Base-by-base conservation (phyloP, 1,140 invertebrate species). In the Berghia stephanieae region DNA sequence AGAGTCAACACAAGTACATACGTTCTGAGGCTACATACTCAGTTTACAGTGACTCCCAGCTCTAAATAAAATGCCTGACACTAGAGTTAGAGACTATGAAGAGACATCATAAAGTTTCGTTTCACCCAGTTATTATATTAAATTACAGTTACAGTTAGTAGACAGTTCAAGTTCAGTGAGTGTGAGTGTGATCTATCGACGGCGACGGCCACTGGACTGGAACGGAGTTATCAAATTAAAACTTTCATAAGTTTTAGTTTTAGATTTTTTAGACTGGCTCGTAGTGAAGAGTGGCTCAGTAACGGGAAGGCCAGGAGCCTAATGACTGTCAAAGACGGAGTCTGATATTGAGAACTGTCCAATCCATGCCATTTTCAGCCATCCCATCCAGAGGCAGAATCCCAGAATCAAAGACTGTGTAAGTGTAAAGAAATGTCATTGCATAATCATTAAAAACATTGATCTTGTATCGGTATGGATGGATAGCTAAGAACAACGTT, bases 241-340 rank as follows among this genome's bases (percentile, higher is more conserved):
- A 42, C 31, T 10, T 31, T 8, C 27, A 44, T 21, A 76, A 44
- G 27, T 18, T 16, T 57, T 21, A 66, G 5, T 31, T 34, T 13
- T 44, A 44, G 52, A 78, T 66, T 67, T 49, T 44, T 63, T 63
- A 38, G 36, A 68, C 60, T 74, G 27, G 31, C 18, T 49, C 40
- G 52, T 34, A n/a, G 6, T 10, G 60, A 69, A 31, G 67, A 68
- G 67, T 46, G 52, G 42, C 55, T 31, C 49, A 68, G 34, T 71
- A 70, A 68, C 68, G 63, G 44, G 5, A 70, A 31, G 71, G 71
- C 69, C 60, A 70, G 52, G 52, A 42, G 49, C 36, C 68, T 68
- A 77, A 57, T 71, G 68, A 77, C 68, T 60, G 27, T 71, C 42
- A 71, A 34, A 52, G 31, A 79, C 74, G n/a, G n/a, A n/a, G n/a